Evolutionary conservation across 2,888 invertebrate genomes (phyloP), one percentile per base, ranked within the genome.

Genomic region (Cecidostiba fungosa): DNA sequence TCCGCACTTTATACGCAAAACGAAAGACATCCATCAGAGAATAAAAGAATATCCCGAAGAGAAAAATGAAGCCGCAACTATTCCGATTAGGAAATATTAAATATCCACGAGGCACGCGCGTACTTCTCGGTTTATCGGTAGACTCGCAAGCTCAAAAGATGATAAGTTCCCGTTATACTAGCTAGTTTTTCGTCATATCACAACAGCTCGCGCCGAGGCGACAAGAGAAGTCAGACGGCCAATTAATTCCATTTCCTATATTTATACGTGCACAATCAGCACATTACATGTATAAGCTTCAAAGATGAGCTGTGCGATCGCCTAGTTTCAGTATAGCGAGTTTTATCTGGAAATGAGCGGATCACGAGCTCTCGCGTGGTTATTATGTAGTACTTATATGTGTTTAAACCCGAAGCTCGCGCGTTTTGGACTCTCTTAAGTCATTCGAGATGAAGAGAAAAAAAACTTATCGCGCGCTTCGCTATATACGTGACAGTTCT

Each of bases 61-160:
- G 8, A 43, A 43, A 12, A 43, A 43, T 50, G 3, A 19, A 19
- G 19, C 50, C 19, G 19, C 50, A 43, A 8, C 12, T 43, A 19
- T 50, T 50, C 3, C 73, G 36, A 43, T 73, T 73, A 73, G 43
- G 73, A 19, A 39, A 73, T 73, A 73, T 73, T 39, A 39, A 39
- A 62, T 62, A 62, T 62, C 62, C 23, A n/a, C 43, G 23, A 23
- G 47, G 47, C 73, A 47, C 73, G 47, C 43, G 73, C 73, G 43
- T 23, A 23, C 39, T 26, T 12, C 43, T 70, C 32, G 70, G 5
- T 32, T 70, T 39, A 70, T 70, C 69, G 32, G 19, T 12, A 19
- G 29, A 69, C 26, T 14, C 5, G 39, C 39, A 10, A 39, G 16
- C 19, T 32, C 26, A 36, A 36, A 14, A n/a, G 19, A 19, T 10